Base-by-base conservation (phyloP, 37 sponge, comb jelly and placozoan genomes). In the Eunapius fragilis region DNA sequence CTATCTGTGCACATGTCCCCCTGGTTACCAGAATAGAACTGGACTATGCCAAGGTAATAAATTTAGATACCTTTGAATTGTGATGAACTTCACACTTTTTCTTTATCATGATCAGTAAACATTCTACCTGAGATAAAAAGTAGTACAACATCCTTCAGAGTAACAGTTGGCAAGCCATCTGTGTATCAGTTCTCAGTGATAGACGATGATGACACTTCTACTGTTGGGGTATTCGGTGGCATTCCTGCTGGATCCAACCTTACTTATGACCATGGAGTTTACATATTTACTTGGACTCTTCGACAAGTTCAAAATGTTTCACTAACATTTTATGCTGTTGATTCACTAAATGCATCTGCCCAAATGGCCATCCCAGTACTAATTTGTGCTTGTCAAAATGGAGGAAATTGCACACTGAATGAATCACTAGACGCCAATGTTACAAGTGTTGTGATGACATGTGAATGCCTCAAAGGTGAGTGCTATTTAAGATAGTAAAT, bases 351-450 rank as follows among this genome's bases (percentile, higher is more conserved):
- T 24, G 69, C 80, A 28, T 23, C 68, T 5, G 34, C 27, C 25
- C 31, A 31, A n/a, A 14, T 67, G 35, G n/a, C 32, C 32, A 33
- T 69, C 17, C 68, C 72, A 67, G 50, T 84, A 30, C 36, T 31
- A 27, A 35, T 78, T 37, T 85, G 86, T 85, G 86, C 36, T 28
- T 85, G 86, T 78, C 33, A 23, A 37, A 85, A 85, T 68, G 79
- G 68, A 75, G 86, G 78, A 23, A 85, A 67, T 69, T 85, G 86
- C 78, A 85, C 86, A 36, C 33, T 31, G 35, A 71, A 78, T 12
- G 86, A 72, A 2, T 41, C 50, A 23, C 7, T 26, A 45, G 58
- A 45, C 31, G 25, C 45, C 27, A 45, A 17, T 58, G 58, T 19
- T 19, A 58, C 22, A 2, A 17, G 58, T 58, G 58, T 19, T 19